phyloP scores from a whole-genome alignment of 2,888 invertebrate genomes.

The Melinaea menophilus region DNA sequence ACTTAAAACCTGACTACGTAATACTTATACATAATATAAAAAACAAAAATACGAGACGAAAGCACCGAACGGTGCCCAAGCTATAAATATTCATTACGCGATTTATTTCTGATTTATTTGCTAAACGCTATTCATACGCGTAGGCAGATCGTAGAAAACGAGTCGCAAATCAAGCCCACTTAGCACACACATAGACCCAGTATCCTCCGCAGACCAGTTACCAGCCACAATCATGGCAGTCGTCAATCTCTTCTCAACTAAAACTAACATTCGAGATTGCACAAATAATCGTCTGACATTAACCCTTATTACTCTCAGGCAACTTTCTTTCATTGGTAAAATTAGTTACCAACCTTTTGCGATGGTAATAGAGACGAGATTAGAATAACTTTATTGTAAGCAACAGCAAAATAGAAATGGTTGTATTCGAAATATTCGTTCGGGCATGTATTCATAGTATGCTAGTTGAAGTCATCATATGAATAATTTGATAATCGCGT shows the following conservation, averaged over 20 bases:
- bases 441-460: conserved; percentile 28
- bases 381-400: conserved; percentile 14
- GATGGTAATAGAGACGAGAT: conserved; percentile 18
- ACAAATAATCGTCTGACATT: conserved; percentile 67
- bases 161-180: conserved; percentile 60
- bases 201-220: conserved; percentile 46
- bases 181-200: conserved; percentile 44
- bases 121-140: conserved; percentile 49
- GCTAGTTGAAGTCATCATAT: conserved; percentile 46
- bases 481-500: conserved; percentile 63
- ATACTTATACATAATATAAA: conserved; percentile 3
- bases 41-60: conserved; percentile 10
- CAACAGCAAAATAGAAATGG: conserved; percentile 15
- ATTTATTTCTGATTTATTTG: conserved; percentile 50
- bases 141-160: conserved; percentile 41
- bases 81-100: conserved; percentile 21
- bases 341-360: conserved; percentile 11
- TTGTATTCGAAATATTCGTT: conserved; percentile 29
- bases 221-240: conserved; percentile 56
- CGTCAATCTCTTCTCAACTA: conserved; percentile 59
- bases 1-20: not conserved
- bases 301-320: conserved; percentile 64
- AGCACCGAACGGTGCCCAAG: conserved; percentile 10
- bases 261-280: conserved; percentile 72
- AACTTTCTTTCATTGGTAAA: conserved; percentile 34